phyloP scores from a whole-genome alignment of 1,140 invertebrate genomes.

The Habropoda laboriosa region DNA sequence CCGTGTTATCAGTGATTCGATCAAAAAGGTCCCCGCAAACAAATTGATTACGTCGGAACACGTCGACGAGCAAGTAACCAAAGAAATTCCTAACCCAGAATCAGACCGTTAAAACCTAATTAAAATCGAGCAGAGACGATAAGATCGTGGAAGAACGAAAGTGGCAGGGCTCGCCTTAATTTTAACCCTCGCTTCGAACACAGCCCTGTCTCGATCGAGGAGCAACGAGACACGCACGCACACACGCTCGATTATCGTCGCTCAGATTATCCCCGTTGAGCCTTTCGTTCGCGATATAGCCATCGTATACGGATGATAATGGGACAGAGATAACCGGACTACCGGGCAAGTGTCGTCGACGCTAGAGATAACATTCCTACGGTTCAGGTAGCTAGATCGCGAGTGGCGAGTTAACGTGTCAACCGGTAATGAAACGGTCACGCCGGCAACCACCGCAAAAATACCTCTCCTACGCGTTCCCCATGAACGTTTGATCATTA shows the following conservation, averaged over 20 bases:
- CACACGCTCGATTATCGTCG: slow-evolving; percentile 33
- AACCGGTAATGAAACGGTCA: slow-evolving; percentile 33
- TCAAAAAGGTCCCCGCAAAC: too few relatives aligned
- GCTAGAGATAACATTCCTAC: slow-evolving; percentile 41
- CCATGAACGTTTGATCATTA: not conserved
- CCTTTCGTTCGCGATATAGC: slow-evolving; percentile 41
- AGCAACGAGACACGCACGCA: slow-evolving; percentile 1
- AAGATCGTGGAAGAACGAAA: not conserved
- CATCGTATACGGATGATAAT: slow-evolving; percentile 36
- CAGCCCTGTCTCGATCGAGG: too few relatives aligned
- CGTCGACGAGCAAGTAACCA: too few relatives aligned
- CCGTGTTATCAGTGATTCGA: too few relatives aligned
- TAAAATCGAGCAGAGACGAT: not conserved
- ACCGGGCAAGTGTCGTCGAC: slow-evolving; percentile 38
- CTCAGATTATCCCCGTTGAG: slow-evolving; percentile 23
- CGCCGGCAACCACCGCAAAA: not conserved
- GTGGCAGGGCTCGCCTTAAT: slow-evolving; percentile 5
- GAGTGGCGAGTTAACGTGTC: slow-evolving; percentile 35
- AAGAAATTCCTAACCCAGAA: not conserved
- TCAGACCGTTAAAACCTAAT: not conserved
- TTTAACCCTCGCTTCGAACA: not conserved
- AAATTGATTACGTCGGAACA: too few relatives aligned
- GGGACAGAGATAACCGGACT: slow-evolving; percentile 42
- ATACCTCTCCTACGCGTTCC: not conserved
- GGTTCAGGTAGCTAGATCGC: slow-evolving; percentile 23